phyloP scores from a whole-genome alignment of 2,888 invertebrate genomes.

The Subacronicta megacephala region DNA sequence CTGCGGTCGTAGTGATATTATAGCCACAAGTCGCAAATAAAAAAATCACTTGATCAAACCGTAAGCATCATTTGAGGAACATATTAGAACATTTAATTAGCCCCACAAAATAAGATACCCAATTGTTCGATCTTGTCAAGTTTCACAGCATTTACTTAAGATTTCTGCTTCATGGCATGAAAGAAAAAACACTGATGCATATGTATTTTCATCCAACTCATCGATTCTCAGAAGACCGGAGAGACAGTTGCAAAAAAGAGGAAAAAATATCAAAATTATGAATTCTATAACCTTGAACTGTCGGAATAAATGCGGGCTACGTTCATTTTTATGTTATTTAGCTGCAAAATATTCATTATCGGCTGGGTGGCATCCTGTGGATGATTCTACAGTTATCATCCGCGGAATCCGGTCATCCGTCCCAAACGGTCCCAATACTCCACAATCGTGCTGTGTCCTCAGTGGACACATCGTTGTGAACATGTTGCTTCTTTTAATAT shows the following conservation, averaged over 20 bases:
- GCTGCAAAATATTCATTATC: slow-evolving; percentile 65
- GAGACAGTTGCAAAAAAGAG: slow-evolving; percentile 9
- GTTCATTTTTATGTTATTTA: slow-evolving; percentile 43
- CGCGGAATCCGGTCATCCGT: slow-evolving; percentile 48
- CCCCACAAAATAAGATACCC: too few species aligned
- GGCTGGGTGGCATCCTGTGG: slow-evolving; percentile 73
- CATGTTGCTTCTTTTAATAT: slow-evolving; percentile 65
- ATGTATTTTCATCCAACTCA: slow-evolving; percentile 13
- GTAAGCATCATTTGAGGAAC: too few species aligned
- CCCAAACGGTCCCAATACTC: slow-evolving; percentile 23
- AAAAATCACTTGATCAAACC: too few species aligned
- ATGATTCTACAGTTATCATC: slow-evolving; percentile 63
- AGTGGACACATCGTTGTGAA: slow-evolving; percentile 21
- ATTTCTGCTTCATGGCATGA: neutral
- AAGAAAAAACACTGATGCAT: slow-evolving; percentile 2
- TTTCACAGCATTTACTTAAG: too few species aligned
- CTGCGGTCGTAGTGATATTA: too few species aligned
- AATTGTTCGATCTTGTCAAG: too few species aligned
- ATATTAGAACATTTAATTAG: too few species aligned
- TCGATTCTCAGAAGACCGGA: slow-evolving; percentile 15
- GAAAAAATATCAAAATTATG: slow-evolving; percentile 16
- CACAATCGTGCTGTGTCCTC: slow-evolving; percentile 26
- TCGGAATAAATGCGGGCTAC: slow-evolving; percentile 42
- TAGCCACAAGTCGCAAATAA: too few species aligned
- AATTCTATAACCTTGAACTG: slow-evolving; percentile 48